A percentile compares a stretch with the other conserved stretches of the same genome.
These are phyloP conservation scores for Hybognathus amarus DNA, from an alignment of 2,797 vertebrate genomes.

Conservation along the genomic window DNA sequence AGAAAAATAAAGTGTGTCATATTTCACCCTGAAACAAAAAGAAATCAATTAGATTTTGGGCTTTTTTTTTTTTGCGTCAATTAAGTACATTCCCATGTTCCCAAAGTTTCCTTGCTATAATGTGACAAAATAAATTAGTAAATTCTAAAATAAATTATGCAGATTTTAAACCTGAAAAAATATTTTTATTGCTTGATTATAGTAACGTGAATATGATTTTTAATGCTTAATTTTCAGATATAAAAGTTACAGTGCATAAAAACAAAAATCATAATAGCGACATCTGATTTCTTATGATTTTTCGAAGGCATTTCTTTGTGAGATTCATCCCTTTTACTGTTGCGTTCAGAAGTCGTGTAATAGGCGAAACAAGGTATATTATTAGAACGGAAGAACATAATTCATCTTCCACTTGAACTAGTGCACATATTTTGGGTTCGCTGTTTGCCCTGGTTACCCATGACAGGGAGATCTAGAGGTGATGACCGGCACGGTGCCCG, in stretches of 20 bases:
- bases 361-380: not conserved
- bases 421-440: conserved; percentile 1
- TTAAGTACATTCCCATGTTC: not conserved
- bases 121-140: not conserved
- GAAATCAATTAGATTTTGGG: not conserved
- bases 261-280: not conserved
- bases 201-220: not conserved
- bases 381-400: not conserved
- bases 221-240: not conserved
- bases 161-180: not conserved
- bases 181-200: not conserved
- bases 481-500: not conserved
- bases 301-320: not conserved
- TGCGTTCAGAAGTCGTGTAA: not conserved
- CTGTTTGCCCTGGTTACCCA: conserved; percentile 39
- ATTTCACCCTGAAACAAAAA: not conserved
- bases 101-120: not conserved
- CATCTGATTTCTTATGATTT: not conserved
- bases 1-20: not conserved
- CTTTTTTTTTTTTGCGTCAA: not conserved
- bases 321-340: not conserved
- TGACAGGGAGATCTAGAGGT: conserved; percentile 34
- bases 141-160: not conserved
- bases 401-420: not conserved
- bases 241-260: not conserved